Evolutionary conservation across 2,888 invertebrate genomes (phyloP).

Genomic region (Diachrysia chrysitis): DNA sequence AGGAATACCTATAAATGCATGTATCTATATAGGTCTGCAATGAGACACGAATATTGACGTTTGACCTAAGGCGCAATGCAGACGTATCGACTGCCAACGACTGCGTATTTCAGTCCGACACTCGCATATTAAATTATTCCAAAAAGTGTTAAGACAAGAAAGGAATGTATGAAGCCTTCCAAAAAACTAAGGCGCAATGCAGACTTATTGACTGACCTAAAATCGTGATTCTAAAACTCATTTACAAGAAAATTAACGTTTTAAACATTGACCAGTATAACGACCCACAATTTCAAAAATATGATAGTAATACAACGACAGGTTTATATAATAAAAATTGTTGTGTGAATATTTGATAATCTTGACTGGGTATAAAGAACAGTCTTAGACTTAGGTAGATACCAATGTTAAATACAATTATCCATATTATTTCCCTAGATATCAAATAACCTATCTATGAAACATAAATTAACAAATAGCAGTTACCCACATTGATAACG

Average conservation of each 20-base stretch:
- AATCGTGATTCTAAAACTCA: background rate
- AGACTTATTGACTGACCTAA: constrained; percentile 13
- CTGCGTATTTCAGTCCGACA: background rate
- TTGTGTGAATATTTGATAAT: too few species aligned
- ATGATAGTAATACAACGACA: too few species aligned
- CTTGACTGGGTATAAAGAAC: too few species aligned
- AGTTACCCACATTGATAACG: background rate
- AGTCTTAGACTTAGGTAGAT: too few species aligned
- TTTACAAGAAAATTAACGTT: background rate
- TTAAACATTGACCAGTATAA: background rate
- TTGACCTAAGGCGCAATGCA: constrained; percentile 7
- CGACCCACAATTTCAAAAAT: too few species aligned
- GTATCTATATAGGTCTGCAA: background rate
- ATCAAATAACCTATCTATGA: too few species aligned
- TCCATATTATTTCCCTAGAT: too few species aligned
- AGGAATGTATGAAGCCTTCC: background rate
- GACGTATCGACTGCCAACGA: constrained; percentile 3
- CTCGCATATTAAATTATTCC: background rate
- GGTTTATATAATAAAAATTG: too few species aligned
- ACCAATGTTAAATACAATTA: too few species aligned
- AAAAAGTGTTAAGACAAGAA: background rate
- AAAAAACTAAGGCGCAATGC: constrained; percentile 10
- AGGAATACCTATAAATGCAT: constrained; percentile 3
- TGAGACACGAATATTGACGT: background rate
- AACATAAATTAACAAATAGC: background rate